These are phyloP conservation scores for Anolis carolinensis DNA, from an alignment of 2,113 vertebrate species.

Conservation along the genomic window DNA sequence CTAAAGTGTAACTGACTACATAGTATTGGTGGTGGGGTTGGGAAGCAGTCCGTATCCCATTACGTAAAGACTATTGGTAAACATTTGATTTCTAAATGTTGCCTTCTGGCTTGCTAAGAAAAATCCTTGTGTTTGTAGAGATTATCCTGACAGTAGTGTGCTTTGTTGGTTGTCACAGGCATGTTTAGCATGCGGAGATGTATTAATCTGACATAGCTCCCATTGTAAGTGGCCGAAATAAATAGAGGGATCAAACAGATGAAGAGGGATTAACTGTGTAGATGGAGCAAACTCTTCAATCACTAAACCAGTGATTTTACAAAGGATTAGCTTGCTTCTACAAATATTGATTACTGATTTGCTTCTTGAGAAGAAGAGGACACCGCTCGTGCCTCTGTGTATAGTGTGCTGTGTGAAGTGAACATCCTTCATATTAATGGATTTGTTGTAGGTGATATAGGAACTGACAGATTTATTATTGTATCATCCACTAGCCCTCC, in stretches of 20 bases:
- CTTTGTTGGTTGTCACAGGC: constrained; percentile 79
- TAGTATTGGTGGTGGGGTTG: neutral
- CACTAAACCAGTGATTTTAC: constrained; percentile 82
- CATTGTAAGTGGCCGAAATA: constrained; percentile 76
- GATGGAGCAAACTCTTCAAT: constrained; percentile 86
- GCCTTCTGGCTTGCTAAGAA: constrained; percentile 73
- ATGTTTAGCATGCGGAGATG: constrained; percentile 72
- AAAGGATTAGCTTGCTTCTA: constrained; percentile 84
- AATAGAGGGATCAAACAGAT: constrained; percentile 81
- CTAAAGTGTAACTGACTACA: neutral
- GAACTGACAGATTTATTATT: constrained; percentile 79
- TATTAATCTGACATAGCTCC: constrained; percentile 78
- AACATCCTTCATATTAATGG: constrained; percentile 81
- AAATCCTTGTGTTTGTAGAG: constrained; percentile 77
- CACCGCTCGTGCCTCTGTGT: constrained; percentile 69
- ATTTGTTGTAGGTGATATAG: constrained; percentile 74
- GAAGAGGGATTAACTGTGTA: constrained; percentile 87
- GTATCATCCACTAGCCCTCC: constrained; percentile 55
- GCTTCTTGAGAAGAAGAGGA: constrained; percentile 77
- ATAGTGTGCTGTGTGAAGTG: constrained; percentile 68
- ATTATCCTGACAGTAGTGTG: constrained; percentile 78
- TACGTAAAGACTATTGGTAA: constrained; percentile 72
- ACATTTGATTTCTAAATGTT: constrained; percentile 73
- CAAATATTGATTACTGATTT: constrained; percentile 88
- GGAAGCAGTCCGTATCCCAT: constrained; percentile 17